Evolutionary conservation across 2,113 vertebrate genomes (phyloP).

Genomic region (Microcebus lehilahytsara): DNA sequence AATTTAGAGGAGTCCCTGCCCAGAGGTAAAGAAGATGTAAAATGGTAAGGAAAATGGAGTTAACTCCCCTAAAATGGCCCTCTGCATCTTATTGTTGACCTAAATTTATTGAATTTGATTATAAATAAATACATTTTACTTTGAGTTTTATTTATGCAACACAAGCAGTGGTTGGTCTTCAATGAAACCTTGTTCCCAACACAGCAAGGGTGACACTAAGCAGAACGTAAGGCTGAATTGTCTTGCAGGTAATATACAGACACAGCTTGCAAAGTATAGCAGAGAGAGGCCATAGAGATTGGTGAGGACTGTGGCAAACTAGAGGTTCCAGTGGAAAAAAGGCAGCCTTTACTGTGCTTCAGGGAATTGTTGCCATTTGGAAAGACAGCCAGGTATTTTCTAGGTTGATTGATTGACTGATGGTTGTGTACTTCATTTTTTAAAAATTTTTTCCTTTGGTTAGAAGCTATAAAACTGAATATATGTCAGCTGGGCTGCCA

Average conservation of each 20-base stretch:
- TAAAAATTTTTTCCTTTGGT: neutral
- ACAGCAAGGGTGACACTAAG: neutral
- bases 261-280: fast-evolving
- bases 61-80: neutral
- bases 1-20: neutral
- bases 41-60: neutral
- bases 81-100: neutral
- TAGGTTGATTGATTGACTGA: neutral
- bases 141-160: neutral
- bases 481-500: neutral
- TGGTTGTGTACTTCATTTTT: neutral
- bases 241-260: neutral
- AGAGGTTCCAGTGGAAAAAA: fast-evolving
- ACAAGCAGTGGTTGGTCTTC: neutral
- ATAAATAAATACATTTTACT: too few species aligned
- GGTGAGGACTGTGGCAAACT: fast-evolving
- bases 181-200: neutral
- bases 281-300: fast-evolving
- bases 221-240: too few species aligned
- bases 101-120: neutral
- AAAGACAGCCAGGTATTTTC: neutral
- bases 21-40: neutral
- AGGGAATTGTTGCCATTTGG: fast-evolving
- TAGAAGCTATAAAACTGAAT: neutral
- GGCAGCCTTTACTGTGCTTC: neutral